Conservation (phyloP, 2,113 vertebrate species). For the Aix galericulata region DNA sequence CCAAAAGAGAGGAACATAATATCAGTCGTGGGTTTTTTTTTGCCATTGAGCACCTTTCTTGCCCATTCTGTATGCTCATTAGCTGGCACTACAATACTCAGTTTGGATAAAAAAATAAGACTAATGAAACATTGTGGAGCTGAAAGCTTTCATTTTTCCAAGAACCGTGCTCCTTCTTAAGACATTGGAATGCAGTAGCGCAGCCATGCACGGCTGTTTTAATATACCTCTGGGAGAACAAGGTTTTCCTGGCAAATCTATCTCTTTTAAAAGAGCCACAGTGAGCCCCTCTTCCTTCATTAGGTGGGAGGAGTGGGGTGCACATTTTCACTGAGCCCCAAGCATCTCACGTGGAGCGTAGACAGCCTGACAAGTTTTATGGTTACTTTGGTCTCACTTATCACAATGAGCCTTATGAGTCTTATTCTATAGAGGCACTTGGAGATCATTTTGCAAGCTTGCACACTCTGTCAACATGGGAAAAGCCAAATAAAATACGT, state of each 20-base stretch:
- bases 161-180: not conserved
- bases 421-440: conserved; percentile 25
- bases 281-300: not conserved
- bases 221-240: not conserved
- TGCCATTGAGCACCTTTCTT: not conserved
- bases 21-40: not conserved
- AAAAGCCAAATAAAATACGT: conserved; percentile 60
- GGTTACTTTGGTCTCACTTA: conserved; percentile 10
- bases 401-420: conserved; percentile 37
- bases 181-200: not conserved
- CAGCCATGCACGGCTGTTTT: not conserved
- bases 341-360: not conserved
- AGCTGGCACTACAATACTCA: not conserved
- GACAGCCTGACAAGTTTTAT: conserved; percentile 10
- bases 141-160: not conserved
- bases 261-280: not conserved
- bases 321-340: not conserved
- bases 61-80: not conserved
- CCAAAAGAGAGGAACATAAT: accelerated
- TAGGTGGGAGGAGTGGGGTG: accelerated
- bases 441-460: conserved; percentile 54
- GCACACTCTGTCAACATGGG: conserved; percentile 35
- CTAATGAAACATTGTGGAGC: not conserved
- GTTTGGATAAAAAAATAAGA: not conserved
- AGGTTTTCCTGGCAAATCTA: conserved; percentile 39